phyloP scores from a whole-genome alignment of 2,113 vertebrate genomes.

The Zosterops pallidus region DNA sequence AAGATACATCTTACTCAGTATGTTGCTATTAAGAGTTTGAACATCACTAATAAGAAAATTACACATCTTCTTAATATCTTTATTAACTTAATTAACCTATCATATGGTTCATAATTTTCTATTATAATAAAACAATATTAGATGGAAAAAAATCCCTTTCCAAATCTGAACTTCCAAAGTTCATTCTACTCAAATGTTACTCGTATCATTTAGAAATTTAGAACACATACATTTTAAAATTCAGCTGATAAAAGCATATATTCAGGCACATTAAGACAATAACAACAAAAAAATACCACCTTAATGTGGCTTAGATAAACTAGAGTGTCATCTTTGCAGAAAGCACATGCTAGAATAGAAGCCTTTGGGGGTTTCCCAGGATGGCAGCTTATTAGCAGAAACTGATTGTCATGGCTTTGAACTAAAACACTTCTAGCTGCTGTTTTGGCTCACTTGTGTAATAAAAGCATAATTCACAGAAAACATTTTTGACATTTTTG shows the following conservation, averaged over 20 bases:
- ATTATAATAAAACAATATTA: neutral
- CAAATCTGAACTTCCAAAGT: neutral
- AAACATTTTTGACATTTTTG: constrained; percentile 8
- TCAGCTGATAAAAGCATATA: neutral
- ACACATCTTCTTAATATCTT: neutral
- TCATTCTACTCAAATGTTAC: neutral
- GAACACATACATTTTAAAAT: neutral
- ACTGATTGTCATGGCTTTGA: constrained; percentile 14
- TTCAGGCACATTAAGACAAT: neutral
- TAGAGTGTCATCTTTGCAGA: neutral
- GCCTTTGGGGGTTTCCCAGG: neutral
- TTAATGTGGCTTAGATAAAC: neutral
- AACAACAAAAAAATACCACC: neutral
- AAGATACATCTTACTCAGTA: neutral
- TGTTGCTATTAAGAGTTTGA: neutral
- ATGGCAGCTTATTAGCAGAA: constrained; percentile 43
- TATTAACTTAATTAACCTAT: neutral
- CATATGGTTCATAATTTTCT: neutral
- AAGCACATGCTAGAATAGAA: neutral
- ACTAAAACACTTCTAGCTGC: neutral
- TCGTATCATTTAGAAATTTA: neutral
- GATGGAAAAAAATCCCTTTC: neutral
- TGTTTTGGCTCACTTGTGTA: neutral
- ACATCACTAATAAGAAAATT: neutral
- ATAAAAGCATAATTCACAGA: constrained; percentile 4